These are phyloP conservation scores for Heloderma charlesbogerti DNA, from an alignment of 2,113 vertebrate species.

Conservation along the genomic window DNA sequence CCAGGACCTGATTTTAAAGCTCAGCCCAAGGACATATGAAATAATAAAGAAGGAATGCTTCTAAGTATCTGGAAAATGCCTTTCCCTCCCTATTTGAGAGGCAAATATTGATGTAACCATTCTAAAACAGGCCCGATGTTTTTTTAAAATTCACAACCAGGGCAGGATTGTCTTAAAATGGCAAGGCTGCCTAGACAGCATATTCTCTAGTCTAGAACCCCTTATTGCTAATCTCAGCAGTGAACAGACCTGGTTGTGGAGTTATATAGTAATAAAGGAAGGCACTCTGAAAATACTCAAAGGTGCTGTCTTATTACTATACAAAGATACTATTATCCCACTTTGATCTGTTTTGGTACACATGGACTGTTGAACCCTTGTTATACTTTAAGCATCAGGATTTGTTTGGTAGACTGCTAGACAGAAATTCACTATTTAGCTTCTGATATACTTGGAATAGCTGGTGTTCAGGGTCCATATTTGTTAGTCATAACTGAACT, in stretches of 20 bases:
- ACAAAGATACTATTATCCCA: not conserved
- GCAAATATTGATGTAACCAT: too few species aligned
- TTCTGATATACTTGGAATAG: not conserved
- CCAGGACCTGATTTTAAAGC: not conserved
- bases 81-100: not conserved
- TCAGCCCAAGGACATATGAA: not conserved
- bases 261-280: not conserved
- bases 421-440: not conserved
- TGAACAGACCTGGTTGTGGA: not conserved
- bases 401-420: not conserved
- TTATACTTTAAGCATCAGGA: not conserved
- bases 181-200: not conserved
- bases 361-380: not conserved
- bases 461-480: not conserved
- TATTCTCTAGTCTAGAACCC: not conserved
- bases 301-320: not conserved
- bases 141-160: not conserved
- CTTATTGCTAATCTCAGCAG: not conserved
- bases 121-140: not conserved
- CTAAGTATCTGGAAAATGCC: not conserved
- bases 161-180: not conserved
- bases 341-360: not conserved
- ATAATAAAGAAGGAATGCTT: not conserved
- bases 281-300: not conserved
- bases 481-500: not conserved